Evolutionary conservation across 2,113 vertebrate species (phyloP).

Genomic region (Pygoscelis antarcticus): DNA sequence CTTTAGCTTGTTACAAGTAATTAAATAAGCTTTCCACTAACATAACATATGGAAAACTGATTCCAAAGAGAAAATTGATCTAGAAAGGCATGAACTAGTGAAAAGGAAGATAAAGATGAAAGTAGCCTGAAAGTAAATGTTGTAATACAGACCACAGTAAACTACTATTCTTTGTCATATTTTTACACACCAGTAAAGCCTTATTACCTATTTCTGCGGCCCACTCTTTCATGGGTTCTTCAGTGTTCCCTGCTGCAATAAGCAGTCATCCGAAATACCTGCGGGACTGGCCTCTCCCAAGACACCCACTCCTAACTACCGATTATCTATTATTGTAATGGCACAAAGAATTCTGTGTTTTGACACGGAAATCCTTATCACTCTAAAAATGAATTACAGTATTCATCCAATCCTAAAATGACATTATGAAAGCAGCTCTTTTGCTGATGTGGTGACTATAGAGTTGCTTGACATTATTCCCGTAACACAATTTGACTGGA

Average conservation of each 20-base stretch:
- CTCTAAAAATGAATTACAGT: slow-evolving; percentile 15
- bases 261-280: background rate
- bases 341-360: background rate
- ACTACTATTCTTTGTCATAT: background rate
- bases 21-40: background rate
- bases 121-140: background rate
- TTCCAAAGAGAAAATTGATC: background rate
- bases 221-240: background rate
- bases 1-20: background rate
- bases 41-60: background rate
- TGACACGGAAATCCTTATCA: background rate
- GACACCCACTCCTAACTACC: background rate
- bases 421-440: background rate
- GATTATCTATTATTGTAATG: background rate
- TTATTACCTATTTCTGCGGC: background rate
- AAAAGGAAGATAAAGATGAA: background rate
- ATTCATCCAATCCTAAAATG: background rate
- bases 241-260: background rate
- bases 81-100: background rate
- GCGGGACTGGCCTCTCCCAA: background rate
- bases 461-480: slow-evolving; percentile 3
- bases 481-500: slow-evolving; percentile 2
- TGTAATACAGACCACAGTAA: background rate
- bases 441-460: background rate
- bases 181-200: background rate